phyloP scores from a whole-genome alignment of 2,797 vertebrate genomes.

The Cephalopachus bancanus region DNA sequence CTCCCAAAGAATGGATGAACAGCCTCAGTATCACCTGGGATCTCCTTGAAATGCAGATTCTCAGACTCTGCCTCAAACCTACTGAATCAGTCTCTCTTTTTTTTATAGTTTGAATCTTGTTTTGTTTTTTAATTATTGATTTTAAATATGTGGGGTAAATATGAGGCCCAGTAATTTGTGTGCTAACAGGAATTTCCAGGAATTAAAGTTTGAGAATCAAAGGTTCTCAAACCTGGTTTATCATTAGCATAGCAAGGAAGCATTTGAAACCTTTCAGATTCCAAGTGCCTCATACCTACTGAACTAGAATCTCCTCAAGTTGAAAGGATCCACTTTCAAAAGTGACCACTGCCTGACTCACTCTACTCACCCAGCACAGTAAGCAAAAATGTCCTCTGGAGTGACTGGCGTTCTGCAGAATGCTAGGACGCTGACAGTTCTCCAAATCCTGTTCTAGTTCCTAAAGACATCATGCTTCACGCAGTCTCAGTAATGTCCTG shows the following conservation, averaged over 20 bases:
- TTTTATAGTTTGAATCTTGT: too few relatives aligned
- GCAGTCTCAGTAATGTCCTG: not conserved
- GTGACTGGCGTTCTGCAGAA: fast-evolving
- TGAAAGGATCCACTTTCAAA: not conserved
- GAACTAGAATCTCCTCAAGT: not conserved
- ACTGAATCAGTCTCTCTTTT: not conserved
- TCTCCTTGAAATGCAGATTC: not conserved
- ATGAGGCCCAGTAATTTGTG: not conserved
- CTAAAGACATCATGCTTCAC: not conserved
- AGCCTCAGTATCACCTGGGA: not conserved
- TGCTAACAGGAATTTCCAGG: not conserved
- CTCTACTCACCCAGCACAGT: not conserved
- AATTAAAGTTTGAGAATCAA: not conserved
- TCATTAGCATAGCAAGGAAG: not conserved
- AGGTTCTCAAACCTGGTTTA: not conserved
- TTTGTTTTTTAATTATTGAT: too few relatives aligned
- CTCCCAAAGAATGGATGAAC: not conserved
- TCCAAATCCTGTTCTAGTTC: not conserved
- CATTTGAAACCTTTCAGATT: not conserved
- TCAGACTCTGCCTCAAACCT: not conserved
- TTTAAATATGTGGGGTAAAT: too few relatives aligned
- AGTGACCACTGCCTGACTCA: not conserved
- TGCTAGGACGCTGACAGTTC: not conserved
- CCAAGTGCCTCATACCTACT: not conserved
- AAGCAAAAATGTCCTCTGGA: not conserved